Conservation (phyloP, 2,888 invertebrate genomes). For the Taphrorychus bicolor region DNA sequence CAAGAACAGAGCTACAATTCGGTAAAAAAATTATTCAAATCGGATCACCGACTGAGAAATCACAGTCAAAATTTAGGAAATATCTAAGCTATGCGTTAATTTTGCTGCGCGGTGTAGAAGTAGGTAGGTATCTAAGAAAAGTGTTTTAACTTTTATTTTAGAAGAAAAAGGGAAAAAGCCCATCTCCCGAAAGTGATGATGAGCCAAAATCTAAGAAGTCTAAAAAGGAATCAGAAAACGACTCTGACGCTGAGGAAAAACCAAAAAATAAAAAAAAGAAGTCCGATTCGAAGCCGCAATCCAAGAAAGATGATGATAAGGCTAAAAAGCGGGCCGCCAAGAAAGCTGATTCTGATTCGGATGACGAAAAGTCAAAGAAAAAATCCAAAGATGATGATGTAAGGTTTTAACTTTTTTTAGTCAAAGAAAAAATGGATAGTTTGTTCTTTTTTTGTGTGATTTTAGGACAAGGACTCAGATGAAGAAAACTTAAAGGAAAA, state of each 20-base stretch:
- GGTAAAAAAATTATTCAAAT: too few species aligned
- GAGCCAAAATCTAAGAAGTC: constrained; percentile 45
- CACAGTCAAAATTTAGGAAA: too few species aligned
- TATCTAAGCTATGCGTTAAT: too few species aligned
- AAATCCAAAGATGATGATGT: constrained; percentile 36
- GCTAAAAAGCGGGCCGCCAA: constrained; percentile 57
- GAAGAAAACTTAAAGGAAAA: constrained; percentile 46
- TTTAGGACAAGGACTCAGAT: constrained; percentile 43
- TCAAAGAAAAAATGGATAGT: constrained; percentile 25
- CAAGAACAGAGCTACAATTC: too few species aligned
- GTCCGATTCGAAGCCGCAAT: constrained; percentile 32
- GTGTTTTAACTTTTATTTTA: not conserved
- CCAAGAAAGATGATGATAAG: constrained; percentile 38
- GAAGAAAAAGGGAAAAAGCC: constrained; percentile 42
- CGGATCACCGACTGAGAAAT: too few species aligned
- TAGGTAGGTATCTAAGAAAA: not conserved
- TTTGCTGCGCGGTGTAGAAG: too few species aligned
- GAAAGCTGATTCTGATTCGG: constrained; percentile 47
- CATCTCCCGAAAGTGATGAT: constrained; percentile 44
- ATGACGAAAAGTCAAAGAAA: constrained; percentile 49
- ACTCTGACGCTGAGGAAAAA: constrained; percentile 43
- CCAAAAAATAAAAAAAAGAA: constrained; percentile 43
- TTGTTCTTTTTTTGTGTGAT: not conserved
- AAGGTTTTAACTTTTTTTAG: constrained; percentile 29
- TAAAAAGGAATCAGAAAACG: constrained; percentile 42